Evolutionary conservation across 2,888 invertebrate genomes (phyloP).

Genomic region (Patella caerulea): DNA sequence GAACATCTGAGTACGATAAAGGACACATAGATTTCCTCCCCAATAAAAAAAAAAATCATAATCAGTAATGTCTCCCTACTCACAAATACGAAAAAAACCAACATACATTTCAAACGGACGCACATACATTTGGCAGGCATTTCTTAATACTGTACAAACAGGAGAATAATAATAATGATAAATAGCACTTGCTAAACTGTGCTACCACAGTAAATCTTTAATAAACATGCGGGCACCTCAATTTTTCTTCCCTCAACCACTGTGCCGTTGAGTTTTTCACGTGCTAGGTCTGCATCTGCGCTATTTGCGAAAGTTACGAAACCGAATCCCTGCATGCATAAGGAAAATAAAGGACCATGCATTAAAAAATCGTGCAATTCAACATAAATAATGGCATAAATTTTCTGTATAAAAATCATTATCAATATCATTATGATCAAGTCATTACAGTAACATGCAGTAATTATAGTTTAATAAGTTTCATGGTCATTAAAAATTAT

Average conservation of each 20-base stretch:
- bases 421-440: slow-evolving; percentile 24
- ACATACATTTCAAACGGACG: slow-evolving; percentile 18
- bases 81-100: slow-evolving; percentile 21
- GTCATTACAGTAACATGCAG: background rate
- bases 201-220: slow-evolving; percentile 68
- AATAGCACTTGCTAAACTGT: slow-evolving; percentile 60
- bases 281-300: slow-evolving; percentile 99
- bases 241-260: slow-evolving; percentile 99
- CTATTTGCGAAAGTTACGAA: slow-evolving; percentile 99
- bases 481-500: no score
- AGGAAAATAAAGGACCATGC: slow-evolving; percentile 76
- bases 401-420: slow-evolving; percentile 21
- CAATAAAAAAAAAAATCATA: no score
- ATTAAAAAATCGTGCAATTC: slow-evolving; percentile 66
- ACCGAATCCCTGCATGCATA: slow-evolving; percentile 98
- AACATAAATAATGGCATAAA: slow-evolving; percentile 54
- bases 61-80: slow-evolving; percentile 12
- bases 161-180: slow-evolving; percentile 45
- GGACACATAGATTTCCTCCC: no score
- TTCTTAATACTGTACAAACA: slow-evolving; percentile 67
- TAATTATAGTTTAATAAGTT: no score
- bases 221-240: slow-evolving; percentile 82
- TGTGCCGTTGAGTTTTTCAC: slow-evolving; percentile 99
- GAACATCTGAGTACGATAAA: no score
- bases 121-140: slow-evolving; percentile 56